phyloP scores from a whole-genome alignment of 2,797 vertebrate species.

The Esox masquinongy region DNA sequence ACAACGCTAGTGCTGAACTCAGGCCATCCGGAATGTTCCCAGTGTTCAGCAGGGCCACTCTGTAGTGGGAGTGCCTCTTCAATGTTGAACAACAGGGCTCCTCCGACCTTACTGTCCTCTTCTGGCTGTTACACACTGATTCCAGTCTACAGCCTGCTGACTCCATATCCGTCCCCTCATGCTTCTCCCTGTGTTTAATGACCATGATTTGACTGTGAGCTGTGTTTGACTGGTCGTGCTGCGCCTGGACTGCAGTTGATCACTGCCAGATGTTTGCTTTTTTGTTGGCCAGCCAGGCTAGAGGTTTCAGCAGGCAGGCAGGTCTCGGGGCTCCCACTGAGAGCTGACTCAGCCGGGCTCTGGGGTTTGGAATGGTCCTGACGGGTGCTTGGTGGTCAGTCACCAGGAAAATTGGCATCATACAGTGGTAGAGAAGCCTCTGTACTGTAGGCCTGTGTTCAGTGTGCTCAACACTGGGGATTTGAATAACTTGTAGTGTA shows the following conservation, averaged over 20 bases:
- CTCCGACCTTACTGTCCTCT: constrained; percentile 19
- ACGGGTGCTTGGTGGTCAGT: constrained; percentile 22
- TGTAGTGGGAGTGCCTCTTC: constrained; percentile 16
- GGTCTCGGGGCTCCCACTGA: constrained; percentile 5
- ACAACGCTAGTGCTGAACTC: constrained; percentile 57
- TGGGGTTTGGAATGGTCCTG: constrained; percentile 38
- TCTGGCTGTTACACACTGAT: constrained; percentile 34
- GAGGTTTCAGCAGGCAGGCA: neutral
- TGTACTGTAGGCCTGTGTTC: neutral
- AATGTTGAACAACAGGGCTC: neutral
- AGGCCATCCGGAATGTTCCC: constrained; percentile 59
- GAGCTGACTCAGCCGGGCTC: constrained; percentile 47
- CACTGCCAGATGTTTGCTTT: constrained; percentile 63
- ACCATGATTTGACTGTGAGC: constrained; percentile 38
- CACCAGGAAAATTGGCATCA: constrained; percentile 27
- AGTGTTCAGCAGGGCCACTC: constrained; percentile 38
- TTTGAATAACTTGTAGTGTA: neutral
- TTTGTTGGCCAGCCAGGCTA: neutral
- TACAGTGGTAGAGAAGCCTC: neutral
- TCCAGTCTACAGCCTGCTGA: constrained; percentile 34
- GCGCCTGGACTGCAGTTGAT: constrained; percentile 40
- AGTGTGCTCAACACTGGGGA: neutral
- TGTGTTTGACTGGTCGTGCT: constrained; percentile 7
- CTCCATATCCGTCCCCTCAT: constrained; percentile 5
- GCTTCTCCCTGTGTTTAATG: constrained; percentile 13